These are phyloP conservation scores for Calidris pygmaea DNA, from an alignment of 2,113 vertebrate species.

Conservation along the genomic window DNA sequence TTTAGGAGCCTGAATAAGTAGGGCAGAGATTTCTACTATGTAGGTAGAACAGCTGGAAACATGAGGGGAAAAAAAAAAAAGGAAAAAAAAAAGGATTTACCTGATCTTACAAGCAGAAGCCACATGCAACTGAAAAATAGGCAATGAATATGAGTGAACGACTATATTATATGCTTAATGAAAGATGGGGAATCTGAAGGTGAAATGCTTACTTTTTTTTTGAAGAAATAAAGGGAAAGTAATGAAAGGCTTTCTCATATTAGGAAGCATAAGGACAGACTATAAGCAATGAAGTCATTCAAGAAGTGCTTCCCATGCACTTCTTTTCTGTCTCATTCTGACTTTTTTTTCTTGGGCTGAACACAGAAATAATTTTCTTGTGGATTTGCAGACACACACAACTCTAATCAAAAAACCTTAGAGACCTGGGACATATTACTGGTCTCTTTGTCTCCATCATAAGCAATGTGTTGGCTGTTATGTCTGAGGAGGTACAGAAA, in stretches of 20 bases:
- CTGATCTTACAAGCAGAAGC: neutral
- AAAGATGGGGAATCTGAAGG: neutral
- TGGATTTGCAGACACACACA: neutral
- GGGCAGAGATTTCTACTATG: neutral
- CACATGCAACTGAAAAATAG: neutral
- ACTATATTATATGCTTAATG: neutral
- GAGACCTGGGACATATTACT: neutral
- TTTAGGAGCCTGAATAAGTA: conserved; percentile 5
- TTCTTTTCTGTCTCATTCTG: neutral
- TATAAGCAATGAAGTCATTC: neutral
- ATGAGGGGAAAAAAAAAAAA: neutral
- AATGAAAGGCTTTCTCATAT: neutral
- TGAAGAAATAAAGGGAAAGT: neutral
- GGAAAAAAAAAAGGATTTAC: neutral
- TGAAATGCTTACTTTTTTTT: neutral
- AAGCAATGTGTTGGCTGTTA: neutral
- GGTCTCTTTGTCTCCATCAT: neutral
- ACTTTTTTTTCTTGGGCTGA: neutral
- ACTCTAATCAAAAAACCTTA: neutral
- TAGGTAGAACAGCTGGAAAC: neutral
- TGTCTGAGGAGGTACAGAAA: neutral
- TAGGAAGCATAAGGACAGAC: neutral
- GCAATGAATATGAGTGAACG: neutral
- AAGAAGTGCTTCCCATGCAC: neutral
- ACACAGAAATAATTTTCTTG: neutral